Evolutionary conservation across 2,888 invertebrate species (phyloP), one percentile per base, ranked within the genome.

Genomic region (Thera obeliscata): DNA sequence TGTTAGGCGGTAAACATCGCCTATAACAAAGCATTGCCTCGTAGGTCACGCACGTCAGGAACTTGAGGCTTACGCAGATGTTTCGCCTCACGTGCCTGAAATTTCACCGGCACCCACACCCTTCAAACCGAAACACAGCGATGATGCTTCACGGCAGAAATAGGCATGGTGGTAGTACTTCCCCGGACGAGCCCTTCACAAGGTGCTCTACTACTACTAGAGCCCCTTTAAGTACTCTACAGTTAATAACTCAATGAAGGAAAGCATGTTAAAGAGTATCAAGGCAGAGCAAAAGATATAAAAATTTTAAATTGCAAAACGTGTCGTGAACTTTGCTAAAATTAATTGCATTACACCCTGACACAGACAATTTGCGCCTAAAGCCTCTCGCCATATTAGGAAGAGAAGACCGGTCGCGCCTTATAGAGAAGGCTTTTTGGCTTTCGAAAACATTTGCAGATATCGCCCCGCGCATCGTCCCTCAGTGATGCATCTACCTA

Each of bases 391-490:
- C 90, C 89, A 83, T 88, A 85, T 88, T 84, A 78, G 88, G 66
- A 71, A 64, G 69, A 78, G 75, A 71, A 77, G 86, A 86, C 89
- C 83, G 85, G 88, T 87, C 82, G 72, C 77, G 68, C 88, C 89
- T 81, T 89, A 75, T 87, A 82, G 69, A 87, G 89, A 79, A 74
- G 73, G 76, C 77, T 87, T 89, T 89, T 90, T 85, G 87, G 84
- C 90, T 91, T 91, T 91, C 91, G 88, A 91, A 90, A 89, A 88
- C 83, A 83, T 87, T 87, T 83, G 83, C 82, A 79, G 78, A 77
- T 81, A 80, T 78, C 64, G 52, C n/a, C 62, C 58, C 77, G 71
- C 73, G 72, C 77, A 73, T 74, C 76, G 75, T 72, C 78, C 77
- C 4, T 41, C 41, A 82, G 79, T 80, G 77, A 80, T 78, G 61